Evolutionary conservation across 2,113 vertebrate species (phyloP), one percentile per base, ranked within the genome.

Genomic region (Erinaceus europaeus): DNA sequence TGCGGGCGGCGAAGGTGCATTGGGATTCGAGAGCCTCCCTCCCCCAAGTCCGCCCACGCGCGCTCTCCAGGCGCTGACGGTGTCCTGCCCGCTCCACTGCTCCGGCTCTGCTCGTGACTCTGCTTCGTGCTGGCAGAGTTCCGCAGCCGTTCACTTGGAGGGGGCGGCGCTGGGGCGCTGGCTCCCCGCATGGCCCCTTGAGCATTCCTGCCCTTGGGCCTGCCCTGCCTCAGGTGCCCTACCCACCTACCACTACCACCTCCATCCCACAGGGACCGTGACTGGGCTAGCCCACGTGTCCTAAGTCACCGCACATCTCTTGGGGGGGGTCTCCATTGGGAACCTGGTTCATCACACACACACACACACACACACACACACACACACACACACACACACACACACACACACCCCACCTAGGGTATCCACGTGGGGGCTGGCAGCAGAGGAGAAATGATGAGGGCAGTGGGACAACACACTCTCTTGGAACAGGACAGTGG

Each of bases 81-180:
- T 42, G 92, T 78, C 92, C 86, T 91, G 92, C 32, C 65, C 75
- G 82, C 90, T 71, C 75, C 7, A 67, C 76, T 59, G 84, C 92
- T 86, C 82, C 18, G 27, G 83, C 88, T 72, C 40, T 0, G 82
- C 91, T 92, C 91, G 91, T 95, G 94, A 94, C 93, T 95, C 85
- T 83, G 92, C 92, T 92, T 93, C 90, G 90, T 94, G 94, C 90
- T 29, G 83, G 89, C 92, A 83, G 79, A 90, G 67, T 57, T 85
- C 90, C 36, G 76, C 94, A 64, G 92, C n/a, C 86, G 88, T 86
- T 74, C 86, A 4, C 68, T 29, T 8, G 79, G 61, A 36, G 23
- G 12, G 4, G 53, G 84, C 36, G 50, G 44, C 11, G 38, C 53
- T 32, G 13, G 52, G 71, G 21, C 11, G 42, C 9, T 15, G 68